These are phyloP conservation scores for Lichenostomus cassidix DNA, from an alignment of 2,113 vertebrate genomes.

Conservation along the genomic window DNA sequence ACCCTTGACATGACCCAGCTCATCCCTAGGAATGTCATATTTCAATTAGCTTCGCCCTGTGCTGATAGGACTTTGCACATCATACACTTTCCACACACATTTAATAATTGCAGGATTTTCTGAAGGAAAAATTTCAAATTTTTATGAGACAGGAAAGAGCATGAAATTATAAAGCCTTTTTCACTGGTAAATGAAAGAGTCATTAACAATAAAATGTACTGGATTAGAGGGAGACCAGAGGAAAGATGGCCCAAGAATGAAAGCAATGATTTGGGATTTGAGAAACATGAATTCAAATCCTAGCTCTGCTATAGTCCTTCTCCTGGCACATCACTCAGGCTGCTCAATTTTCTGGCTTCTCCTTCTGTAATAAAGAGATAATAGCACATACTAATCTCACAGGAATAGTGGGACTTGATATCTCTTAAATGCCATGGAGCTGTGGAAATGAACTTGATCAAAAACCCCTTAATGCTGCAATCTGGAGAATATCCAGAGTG, in stretches of 20 bases:
- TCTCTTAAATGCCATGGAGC: neutral
- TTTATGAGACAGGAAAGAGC: neutral
- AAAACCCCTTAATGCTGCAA: slow-evolving; percentile 11
- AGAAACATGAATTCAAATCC: neutral
- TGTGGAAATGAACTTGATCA: slow-evolving; percentile 13
- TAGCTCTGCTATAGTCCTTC: neutral
- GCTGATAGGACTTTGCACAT: neutral
- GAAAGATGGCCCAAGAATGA: neutral
- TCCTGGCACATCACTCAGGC: slow-evolving; percentile 3
- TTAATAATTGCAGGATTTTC: slow-evolving; percentile 13
- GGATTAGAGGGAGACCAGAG: slow-evolving; percentile 1
- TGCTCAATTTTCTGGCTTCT: slow-evolving; percentile 38
- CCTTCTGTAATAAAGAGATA: slow-evolving; percentile 53
- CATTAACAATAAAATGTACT: neutral
- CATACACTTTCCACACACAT: neutral
- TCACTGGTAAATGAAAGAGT: slow-evolving; percentile 11
- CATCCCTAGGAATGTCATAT: neutral
- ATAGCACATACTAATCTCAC: slow-evolving; percentile 18
- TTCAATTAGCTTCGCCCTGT: slow-evolving; percentile 43
- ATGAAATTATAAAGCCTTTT: neutral
- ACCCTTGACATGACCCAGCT: slow-evolving; percentile 13
- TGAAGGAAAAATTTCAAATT: slow-evolving; percentile 19
- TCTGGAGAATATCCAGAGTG: neutral
- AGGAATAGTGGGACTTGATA: slow-evolving; percentile 9
- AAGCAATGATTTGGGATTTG: slow-evolving; percentile 16